Evolutionary conservation across 2,113 vertebrate genomes (phyloP), one percentile per base, ranked within the genome.

Genomic region (Pseudopipra pipra): DNA sequence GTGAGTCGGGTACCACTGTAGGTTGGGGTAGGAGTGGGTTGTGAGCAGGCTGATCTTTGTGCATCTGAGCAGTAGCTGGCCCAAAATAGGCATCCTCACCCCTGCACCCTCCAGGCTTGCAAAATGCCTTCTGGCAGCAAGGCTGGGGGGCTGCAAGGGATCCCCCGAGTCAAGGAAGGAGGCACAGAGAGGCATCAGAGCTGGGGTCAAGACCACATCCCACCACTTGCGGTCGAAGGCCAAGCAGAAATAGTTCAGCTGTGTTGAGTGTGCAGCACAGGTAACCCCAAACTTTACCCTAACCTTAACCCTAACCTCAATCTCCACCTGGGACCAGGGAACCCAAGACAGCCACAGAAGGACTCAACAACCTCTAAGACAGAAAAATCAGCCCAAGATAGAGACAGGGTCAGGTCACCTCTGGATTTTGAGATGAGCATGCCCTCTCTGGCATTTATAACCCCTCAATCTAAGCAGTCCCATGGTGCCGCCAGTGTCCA

Each of bases 121-220:
- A 2, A 84, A 93, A 62, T 21, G 8, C 35, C 19, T 71, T 31
- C n/a, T 14, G 37, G 19, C 30, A 71, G 70, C 61, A 92, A 62
- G 33, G 23, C 33, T 37, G 10, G 21, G 23, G 12, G 14, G 3
- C 14, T 59, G 25, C 6, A 16, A 62, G 51, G 18, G 12, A 9
- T 27, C 16, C 61, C 35, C 22, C 3, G 9, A 58, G 72, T 9
- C 0, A 1, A 62, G 55, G 51, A 87, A 67, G 56, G 43, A 55
- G 58, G 9, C 1, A 2, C 6, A 61, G 63, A 43, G 46, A 6
- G 30, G 12, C 6, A 8, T 63, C 1, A 0, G 43, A 59, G 20
- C 8, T 5, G 43, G 10, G 58, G 8, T 20, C 3, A 4, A 70
- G n/a, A 41, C 7, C 3, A 5, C 0, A 0, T 51, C 52, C 24